A percentile compares a stretch with the other conserved stretches of the same genome.
phyloP scores from a whole-genome alignment of 1,140 invertebrate genomes.

The Wasmannia auropunctata region DNA sequence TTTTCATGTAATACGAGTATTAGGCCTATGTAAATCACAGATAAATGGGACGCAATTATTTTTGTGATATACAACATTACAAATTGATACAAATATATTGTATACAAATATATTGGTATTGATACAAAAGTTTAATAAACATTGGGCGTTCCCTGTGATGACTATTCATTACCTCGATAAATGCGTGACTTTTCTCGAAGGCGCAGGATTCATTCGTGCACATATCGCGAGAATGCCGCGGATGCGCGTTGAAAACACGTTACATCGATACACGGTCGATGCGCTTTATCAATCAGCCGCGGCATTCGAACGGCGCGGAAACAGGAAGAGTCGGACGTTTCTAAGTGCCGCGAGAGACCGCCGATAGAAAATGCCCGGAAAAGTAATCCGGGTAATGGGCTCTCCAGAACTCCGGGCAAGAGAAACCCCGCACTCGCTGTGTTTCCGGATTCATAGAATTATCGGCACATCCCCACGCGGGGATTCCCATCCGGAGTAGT shows the following conservation, averaged over 20 bases:
- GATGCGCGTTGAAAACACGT: slow-evolving; percentile 19
- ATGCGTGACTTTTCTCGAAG: background rate
- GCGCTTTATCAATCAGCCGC: slow-evolving; percentile 53
- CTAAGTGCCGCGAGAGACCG: slow-evolving; percentile 45
- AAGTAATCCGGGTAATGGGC: slow-evolving; percentile 77
- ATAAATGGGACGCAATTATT: background rate
- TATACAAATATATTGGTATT: no score
- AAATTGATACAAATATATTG: no score
- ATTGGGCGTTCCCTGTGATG: no score
- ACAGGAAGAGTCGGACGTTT: slow-evolving; percentile 28
- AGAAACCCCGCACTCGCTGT: slow-evolving; percentile 65
- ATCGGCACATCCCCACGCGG: slow-evolving; percentile 65
- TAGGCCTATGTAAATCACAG: background rate
- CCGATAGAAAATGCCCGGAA: slow-evolving; percentile 66
- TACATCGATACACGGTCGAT: background rate
- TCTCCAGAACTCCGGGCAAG: slow-evolving; percentile 57
- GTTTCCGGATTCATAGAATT: slow-evolving; percentile 73
- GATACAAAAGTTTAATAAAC: background rate
- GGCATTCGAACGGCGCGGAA: slow-evolving; percentile 27
- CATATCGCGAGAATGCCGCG: slow-evolving; percentile 4
- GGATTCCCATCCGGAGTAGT: slow-evolving; percentile 43
- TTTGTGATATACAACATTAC: background rate
- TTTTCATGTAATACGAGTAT: no score
- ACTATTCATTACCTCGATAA: background rate
- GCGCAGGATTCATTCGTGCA: background rate